Conservation (phyloP, 2,797 vertebrate genomes). For the Neopelma chrysocephalum region DNA sequence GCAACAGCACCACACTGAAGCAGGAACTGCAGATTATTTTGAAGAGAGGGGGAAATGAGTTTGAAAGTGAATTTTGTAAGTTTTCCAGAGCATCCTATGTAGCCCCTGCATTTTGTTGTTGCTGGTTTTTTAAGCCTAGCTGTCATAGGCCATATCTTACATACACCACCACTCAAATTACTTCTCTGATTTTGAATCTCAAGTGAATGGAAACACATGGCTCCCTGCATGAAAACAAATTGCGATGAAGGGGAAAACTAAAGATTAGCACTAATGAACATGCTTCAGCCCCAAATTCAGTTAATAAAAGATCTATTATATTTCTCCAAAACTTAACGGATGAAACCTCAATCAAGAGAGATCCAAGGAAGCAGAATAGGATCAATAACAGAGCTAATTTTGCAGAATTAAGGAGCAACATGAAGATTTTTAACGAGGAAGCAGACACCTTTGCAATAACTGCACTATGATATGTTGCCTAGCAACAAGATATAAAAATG, state of each 20-base stretch:
- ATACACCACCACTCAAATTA: conserved; percentile 7
- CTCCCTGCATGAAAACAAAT: conserved; percentile 62
- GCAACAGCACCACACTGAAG: not conserved
- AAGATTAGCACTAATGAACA: conserved; percentile 47
- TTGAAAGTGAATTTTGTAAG: conserved; percentile 24
- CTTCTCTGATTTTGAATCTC: conserved; percentile 35
- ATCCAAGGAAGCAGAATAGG: conserved; percentile 48
- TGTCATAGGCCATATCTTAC: not conserved
- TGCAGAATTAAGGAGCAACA: conserved; percentile 76
- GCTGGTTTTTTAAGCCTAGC: not conserved
- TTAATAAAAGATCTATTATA: conserved; percentile 37
- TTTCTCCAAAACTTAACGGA: conserved; percentile 55
- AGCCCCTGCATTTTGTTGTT: not conserved
- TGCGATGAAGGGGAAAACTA: conserved; percentile 31
- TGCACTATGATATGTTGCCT: conserved; percentile 75
- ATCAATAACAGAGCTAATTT: conserved; percentile 78
- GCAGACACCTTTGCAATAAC: conserved; percentile 74
- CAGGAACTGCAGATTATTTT: not conserved
- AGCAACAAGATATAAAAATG: conserved; percentile 81
- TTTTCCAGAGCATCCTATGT: not conserved
- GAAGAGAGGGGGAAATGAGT: not conserved
- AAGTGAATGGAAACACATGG: not conserved
- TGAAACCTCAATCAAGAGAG: conserved; percentile 71
- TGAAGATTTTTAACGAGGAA: conserved; percentile 73
- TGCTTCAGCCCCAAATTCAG: conserved; percentile 30